phyloP scores from a whole-genome alignment of 2,113 vertebrate species.

The Cinclus mexicanus region DNA sequence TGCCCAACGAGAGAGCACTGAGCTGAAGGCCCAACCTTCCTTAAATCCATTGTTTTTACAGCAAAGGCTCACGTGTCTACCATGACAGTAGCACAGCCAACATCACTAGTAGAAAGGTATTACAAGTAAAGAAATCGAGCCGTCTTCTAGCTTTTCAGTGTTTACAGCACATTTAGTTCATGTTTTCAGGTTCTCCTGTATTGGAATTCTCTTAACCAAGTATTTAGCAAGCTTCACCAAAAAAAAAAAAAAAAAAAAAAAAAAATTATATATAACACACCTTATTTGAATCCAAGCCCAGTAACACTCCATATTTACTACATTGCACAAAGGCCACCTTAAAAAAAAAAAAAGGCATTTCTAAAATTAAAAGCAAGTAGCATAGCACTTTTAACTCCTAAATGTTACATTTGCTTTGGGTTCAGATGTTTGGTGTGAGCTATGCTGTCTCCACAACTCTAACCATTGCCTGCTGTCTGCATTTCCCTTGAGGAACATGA shows the following conservation, averaged over 20 bases:
- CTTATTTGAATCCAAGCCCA: not conserved
- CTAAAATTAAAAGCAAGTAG: not conserved
- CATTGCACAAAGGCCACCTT: not conserved
- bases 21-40: not conserved
- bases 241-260: not conserved
- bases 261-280: too few species aligned
- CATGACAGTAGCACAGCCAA: not conserved
- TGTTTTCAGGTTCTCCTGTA: not conserved
- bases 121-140: not conserved
- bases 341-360: not conserved
- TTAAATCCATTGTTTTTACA: not conserved
- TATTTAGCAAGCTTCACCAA: too few species aligned
- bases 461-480: not conserved
- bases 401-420: not conserved
- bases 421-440: not conserved
- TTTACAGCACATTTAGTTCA: not conserved
- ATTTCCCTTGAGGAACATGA: slow-evolving; percentile 17
- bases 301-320: not conserved
- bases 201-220: not conserved
- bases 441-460: not conserved
- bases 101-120: not conserved
- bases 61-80: not conserved
- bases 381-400: not conserved
- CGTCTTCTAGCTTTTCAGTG: not conserved
- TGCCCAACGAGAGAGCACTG: not conserved